phyloP scores from a whole-genome alignment of 2,797 vertebrate species.

The Thripadectes ignobilis region DNA sequence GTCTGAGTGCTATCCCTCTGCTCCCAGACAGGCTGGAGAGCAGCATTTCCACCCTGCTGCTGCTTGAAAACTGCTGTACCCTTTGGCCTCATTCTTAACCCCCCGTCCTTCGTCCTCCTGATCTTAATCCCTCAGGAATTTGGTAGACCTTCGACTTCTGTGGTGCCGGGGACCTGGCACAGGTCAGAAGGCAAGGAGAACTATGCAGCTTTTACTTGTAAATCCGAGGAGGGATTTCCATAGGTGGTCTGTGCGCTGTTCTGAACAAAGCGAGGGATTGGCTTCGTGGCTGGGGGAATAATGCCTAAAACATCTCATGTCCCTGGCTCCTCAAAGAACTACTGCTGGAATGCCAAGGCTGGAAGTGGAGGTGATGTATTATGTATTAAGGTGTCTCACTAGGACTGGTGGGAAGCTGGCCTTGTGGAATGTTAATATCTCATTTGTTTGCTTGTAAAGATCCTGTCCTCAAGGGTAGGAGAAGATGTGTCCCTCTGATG shows the following conservation, averaged over 20 bases:
- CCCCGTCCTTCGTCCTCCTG: too few relatives aligned
- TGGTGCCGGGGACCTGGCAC: not conserved
- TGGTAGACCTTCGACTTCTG: not conserved
- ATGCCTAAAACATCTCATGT: not conserved
- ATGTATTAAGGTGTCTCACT: not conserved
- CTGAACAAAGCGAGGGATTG: not conserved
- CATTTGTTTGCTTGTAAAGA: not conserved
- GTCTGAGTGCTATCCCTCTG: fast-evolving
- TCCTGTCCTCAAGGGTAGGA: not conserved
- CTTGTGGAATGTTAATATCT: not conserved
- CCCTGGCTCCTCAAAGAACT: not conserved
- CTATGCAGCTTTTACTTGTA: not conserved
- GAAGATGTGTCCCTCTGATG: not conserved
- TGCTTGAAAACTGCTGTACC: not conserved
- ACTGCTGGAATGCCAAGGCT: not conserved
- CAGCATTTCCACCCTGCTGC: not conserved
- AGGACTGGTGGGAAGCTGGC: not conserved
- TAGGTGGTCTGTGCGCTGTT: not conserved
- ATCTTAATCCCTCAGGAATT: not conserved
- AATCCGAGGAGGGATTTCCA: not conserved
- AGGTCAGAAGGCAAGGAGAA: not conserved
- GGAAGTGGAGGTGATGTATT: slow-evolving; percentile 9
- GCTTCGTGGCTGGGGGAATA: not conserved
- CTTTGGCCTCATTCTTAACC: not conserved
- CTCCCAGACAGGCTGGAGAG: not conserved